Evolutionary conservation across 35 echinoderm and acorn worm genomes (phyloP), one percentile per base, ranked within the genome.

Genomic region (Lytechinus variegatus): DNA sequence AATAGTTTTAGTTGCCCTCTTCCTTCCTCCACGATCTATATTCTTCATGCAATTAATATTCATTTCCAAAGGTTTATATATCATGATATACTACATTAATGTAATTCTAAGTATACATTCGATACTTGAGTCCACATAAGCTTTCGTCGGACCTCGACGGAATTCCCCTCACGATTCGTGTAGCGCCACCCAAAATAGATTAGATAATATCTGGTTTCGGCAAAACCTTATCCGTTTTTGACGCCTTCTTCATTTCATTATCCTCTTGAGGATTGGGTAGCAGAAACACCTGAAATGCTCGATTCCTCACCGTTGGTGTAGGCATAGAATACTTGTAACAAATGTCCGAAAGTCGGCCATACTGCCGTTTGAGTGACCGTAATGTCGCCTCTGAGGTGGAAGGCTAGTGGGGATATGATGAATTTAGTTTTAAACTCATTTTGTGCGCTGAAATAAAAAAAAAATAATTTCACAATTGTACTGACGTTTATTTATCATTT

Each of bases 151-250:
- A 5, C 16, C 6, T 7, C 4, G n/a, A n/a, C 66, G 21, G 16
- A 19, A 79, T 79, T 79, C 88, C 8, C 16, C 10, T 90, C 88
- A 90, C 88, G 88, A 52, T 14, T 27, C 6, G 88, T 12, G 52
- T 52, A 14, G 33, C 10, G 88, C 88, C 88, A 90, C 88, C 88
- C 52, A 4, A 44, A 90, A 33, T 10, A 90, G 88, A 90, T 90
- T 90, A 16, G 88, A 21, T 44, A 52, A 90, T 90, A 90, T 90
- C 29, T 90, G 88, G 29, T 90, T 90, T 90, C 88, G 11, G 8
- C 88, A 44, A 52, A 33, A 54, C 52, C 52, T 90, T 54, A 52
- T 12, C 8, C 29, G 28, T 3, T 90, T 33, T 90, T 90, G 16
- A 29, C 88, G 52, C 88, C 88, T 90, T 51, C 88, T 54, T 54